Percentiles rank a stretch among this genome's conserved stretches.
Conservation (phyloP, 2,113 vertebrate species). For the Ondatra zibethicus region DNA sequence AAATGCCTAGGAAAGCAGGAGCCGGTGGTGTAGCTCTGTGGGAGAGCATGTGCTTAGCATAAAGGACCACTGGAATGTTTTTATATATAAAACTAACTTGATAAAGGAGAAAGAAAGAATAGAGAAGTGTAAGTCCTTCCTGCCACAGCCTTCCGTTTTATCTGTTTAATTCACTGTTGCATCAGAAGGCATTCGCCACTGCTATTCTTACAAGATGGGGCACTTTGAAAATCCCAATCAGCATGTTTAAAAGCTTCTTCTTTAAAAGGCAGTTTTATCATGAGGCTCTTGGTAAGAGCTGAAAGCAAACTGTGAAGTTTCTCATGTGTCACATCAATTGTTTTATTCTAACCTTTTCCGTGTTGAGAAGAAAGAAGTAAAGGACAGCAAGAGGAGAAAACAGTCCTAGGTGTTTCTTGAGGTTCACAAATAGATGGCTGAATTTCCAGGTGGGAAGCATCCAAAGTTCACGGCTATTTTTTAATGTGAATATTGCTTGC, state of each 20-base stretch:
- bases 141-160: background rate
- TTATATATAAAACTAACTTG: background rate
- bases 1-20: background rate
- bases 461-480: background rate
- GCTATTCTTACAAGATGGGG: background rate
- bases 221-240: background rate
- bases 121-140: background rate
- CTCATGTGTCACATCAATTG: background rate
- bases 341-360: background rate
- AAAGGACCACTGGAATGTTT: background rate
- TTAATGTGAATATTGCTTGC: background rate
- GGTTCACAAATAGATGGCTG: background rate
- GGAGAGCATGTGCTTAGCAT: background rate
- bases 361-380: background rate
- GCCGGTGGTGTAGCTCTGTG: too few species aligned
- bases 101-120: background rate
- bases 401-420: background rate
- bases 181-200: background rate
- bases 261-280: constrained; percentile 28
- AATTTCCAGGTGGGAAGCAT: background rate
- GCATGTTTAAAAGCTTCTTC: background rate
- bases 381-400: background rate
- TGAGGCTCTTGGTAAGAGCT: background rate
- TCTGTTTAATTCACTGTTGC: background rate
- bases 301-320: background rate